Percentiles rank a stretch among this genome's conserved stretches.
phyloP scores from a whole-genome alignment of 2,113 vertebrate species.

The Hassar affinis region DNA sequence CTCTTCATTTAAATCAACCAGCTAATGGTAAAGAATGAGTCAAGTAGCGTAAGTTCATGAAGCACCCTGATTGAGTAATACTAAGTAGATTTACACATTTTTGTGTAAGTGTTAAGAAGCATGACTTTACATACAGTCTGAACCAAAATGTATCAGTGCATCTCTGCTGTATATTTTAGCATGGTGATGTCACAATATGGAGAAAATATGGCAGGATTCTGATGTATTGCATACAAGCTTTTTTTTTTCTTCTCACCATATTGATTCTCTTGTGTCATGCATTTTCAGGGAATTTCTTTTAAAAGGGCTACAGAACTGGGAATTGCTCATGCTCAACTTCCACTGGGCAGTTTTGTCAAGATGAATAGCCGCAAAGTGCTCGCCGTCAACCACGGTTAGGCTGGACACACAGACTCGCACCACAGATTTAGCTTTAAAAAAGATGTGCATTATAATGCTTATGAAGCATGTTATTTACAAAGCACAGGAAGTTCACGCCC shows the following conservation, averaged over 20 bases:
- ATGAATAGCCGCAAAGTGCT: slow-evolving; percentile 98
- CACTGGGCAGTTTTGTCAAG: slow-evolving; percentile 88
- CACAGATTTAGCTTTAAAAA: background rate
- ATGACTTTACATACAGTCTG: too few species aligned
- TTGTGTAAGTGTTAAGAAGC: background rate
- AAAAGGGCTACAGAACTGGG: slow-evolving; percentile 82
- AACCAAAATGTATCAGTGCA: background rate
- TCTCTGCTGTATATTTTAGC: background rate
- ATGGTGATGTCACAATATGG: background rate
- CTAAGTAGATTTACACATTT: background rate
- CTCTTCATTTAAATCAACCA: background rate
- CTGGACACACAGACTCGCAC: background rate
- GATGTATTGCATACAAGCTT: background rate
- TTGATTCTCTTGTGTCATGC: background rate
- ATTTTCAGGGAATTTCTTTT: slow-evolving; percentile 85
- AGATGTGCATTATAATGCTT: background rate
- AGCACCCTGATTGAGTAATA: background rate
- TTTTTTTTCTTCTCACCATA: background rate
- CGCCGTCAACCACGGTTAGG: slow-evolving; percentile 93
- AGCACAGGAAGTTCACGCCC: background rate
- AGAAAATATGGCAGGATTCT: background rate
- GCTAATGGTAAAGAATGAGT: background rate
- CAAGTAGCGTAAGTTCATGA: background rate
- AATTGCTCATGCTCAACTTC: slow-evolving; percentile 89
- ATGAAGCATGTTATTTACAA: background rate